phyloP scores from a whole-genome alignment of 2,113 vertebrate genomes.

The Rhynchopsitta pachyrhyncha region DNA sequence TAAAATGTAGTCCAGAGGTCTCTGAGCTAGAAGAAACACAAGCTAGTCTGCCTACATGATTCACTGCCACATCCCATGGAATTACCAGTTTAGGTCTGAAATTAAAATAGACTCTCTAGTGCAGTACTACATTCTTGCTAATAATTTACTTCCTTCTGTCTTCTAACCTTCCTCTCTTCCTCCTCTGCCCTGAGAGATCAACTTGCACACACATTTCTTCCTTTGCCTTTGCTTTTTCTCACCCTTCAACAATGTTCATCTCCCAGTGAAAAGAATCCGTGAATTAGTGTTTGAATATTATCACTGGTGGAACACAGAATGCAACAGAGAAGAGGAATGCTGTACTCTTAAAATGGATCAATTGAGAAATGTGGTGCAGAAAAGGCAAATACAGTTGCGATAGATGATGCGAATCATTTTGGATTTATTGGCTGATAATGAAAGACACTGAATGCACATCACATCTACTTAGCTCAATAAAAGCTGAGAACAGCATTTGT shows the following conservation, averaged over 20 bases:
- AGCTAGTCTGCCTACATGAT: not conserved
- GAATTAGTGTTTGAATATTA: not conserved
- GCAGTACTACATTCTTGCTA: not conserved
- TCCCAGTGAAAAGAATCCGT: not conserved
- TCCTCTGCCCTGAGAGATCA: constrained; percentile 11
- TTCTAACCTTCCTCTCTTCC: not conserved
- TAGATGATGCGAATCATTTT: constrained; percentile 8
- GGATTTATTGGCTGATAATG: constrained; percentile 41
- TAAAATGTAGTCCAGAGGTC: not conserved
- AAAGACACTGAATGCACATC: not conserved
- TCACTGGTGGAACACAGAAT: not conserved
- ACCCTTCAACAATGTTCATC: not conserved
- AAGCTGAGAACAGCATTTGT: not conserved
- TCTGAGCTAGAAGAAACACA: not conserved
- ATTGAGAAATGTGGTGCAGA: constrained; percentile 10
- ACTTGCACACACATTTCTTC: not conserved
- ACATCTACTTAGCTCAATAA: constrained; percentile 11
- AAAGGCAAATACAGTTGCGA: constrained; percentile 27
- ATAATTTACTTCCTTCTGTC: constrained; percentile 19
- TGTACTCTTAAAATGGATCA: not conserved
- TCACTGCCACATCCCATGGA: not conserved
- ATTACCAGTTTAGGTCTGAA: not conserved
- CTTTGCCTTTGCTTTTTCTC: not conserved
- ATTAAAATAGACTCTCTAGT: constrained; percentile 6
- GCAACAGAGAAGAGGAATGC: not conserved